A percentile compares a stretch with the other conserved stretches of the same genome.
phyloP scores from a whole-genome alignment of 2,888 invertebrate species.

The Cancer borealis region DNA sequence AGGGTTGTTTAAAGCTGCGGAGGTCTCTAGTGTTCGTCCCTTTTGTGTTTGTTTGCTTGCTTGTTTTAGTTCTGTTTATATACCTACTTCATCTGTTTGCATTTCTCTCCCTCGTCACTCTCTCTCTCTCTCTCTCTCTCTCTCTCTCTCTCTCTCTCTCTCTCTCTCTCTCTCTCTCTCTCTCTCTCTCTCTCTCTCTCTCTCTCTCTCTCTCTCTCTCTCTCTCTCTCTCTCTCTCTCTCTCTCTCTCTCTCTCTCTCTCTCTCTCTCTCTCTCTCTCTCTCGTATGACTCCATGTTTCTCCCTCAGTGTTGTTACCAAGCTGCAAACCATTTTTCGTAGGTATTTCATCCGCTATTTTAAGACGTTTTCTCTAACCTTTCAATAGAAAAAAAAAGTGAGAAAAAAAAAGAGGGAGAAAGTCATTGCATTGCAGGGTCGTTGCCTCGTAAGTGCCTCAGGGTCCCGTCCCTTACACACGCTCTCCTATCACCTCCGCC shows the following conservation, averaged over 20 bases:
- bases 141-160: neutral
- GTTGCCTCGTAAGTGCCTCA: neutral
- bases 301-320: neutral
- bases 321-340: neutral
- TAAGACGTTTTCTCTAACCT: neutral
- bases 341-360: neutral
- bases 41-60: neutral
- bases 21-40: neutral
- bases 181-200: neutral
- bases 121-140: neutral
- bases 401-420: neutral
- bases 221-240: neutral
- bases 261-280: neutral
- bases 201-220: neutral
- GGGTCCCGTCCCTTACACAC: neutral
- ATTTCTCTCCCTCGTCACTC: too few species aligned
- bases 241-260: conserved; percentile 1
- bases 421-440: neutral
- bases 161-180: neutral
- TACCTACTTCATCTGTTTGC: neutral
- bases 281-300: too few species aligned
- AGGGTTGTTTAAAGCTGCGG: neutral
- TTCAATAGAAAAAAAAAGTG: neutral
- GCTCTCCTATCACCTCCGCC: conserved; percentile 36
- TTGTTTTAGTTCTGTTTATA: neutral